Evolutionary conservation across 2,797 vertebrate genomes (phyloP).

Genomic region (Gymnopithys bicolor): DNA sequence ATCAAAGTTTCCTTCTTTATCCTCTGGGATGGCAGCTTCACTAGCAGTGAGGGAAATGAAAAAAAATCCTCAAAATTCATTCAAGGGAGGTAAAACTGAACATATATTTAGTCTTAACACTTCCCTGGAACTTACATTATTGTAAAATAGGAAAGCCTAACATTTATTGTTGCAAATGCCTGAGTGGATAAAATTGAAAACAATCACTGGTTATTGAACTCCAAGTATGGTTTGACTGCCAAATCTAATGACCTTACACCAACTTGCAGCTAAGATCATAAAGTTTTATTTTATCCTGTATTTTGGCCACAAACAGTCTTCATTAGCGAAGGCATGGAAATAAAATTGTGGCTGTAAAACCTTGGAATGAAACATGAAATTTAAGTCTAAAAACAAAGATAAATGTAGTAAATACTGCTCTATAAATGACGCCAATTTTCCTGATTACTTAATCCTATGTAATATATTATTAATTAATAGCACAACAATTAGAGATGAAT

Average conservation of each 20-base stretch:
- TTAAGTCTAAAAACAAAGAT: slow-evolving; percentile 55
- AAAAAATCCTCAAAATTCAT: not conserved
- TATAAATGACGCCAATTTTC: slow-evolving; percentile 43
- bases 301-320: slow-evolving; percentile 73
- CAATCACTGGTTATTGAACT: slow-evolving; percentile 34
- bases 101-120: not conserved
- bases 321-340: slow-evolving; percentile 70
- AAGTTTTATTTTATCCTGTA: slow-evolving; percentile 77
- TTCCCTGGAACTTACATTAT: slow-evolving; percentile 36
- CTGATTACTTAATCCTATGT: slow-evolving; percentile 61
- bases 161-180: slow-evolving; percentile 45
- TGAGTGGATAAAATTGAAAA: slow-evolving; percentile 60
- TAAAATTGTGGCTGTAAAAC: slow-evolving; percentile 69
- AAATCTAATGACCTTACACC: slow-evolving; percentile 70
- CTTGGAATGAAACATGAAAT: slow-evolving; percentile 70
- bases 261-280: slow-evolving; percentile 74
- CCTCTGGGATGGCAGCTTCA: not conserved
- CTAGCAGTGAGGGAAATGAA: not conserved
- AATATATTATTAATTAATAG: slow-evolving; percentile 58
- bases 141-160: slow-evolving; percentile 54
- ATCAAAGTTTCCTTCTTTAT: not conserved
- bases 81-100: not conserved
- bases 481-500: slow-evolving; percentile 35
- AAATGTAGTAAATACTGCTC: slow-evolving; percentile 43
- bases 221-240: slow-evolving; percentile 54